phyloP scores from a whole-genome alignment of 1,140 invertebrate species.

The Achatina immaculata region DNA sequence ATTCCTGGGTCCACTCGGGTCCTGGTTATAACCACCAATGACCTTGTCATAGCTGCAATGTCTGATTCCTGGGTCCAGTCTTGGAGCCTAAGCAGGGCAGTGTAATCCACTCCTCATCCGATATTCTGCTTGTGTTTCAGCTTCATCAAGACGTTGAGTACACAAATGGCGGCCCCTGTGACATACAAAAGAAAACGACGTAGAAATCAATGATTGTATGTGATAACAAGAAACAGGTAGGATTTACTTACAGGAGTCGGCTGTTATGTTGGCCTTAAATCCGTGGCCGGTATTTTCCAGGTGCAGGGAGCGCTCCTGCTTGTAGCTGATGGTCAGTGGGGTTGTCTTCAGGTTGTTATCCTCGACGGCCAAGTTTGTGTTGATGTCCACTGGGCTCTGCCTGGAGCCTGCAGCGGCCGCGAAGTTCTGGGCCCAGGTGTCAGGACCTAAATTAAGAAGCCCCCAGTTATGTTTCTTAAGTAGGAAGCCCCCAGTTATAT shows the following conservation, averaged over 20 bases:
- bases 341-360: constrained; percentile 46
- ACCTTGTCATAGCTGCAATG: too few relatives aligned
- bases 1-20: too few relatives aligned
- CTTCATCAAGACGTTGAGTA: too few relatives aligned
- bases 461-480: too few relatives aligned
- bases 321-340: constrained; percentile 52
- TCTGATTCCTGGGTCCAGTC: too few relatives aligned
- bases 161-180: neutral
- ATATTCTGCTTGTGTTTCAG: too few relatives aligned
- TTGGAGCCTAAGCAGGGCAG: too few relatives aligned
- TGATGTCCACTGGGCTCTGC: constrained; percentile 68
- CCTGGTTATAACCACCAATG: too few relatives aligned
- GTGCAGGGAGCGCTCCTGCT: constrained; percentile 32
- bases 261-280: constrained; percentile 19
- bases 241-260: constrained; percentile 26
- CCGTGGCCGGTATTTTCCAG: constrained; percentile 25
- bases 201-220: neutral
- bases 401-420: constrained; percentile 56
- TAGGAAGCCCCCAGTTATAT: too few relatives aligned
- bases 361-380: constrained; percentile 37
- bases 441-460: too few relatives aligned
- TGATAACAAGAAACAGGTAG: neutral
- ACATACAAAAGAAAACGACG: neutral
- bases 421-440: constrained; percentile 58
- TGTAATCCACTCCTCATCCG: too few relatives aligned